Base-by-base conservation (phyloP, 64 coral and sea anemone genomes). In the Stylophora pistillata region DNA sequence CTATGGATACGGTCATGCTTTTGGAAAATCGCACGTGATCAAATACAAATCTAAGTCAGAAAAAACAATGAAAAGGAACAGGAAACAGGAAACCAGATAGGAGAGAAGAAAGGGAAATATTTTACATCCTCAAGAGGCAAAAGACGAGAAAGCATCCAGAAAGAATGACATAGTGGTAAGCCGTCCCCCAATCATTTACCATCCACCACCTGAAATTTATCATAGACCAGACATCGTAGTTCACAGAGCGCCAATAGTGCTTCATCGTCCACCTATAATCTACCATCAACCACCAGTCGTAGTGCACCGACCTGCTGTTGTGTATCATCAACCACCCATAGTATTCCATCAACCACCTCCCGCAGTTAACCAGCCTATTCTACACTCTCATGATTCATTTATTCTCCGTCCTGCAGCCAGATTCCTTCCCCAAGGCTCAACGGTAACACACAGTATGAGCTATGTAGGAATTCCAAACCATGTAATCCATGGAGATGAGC, bases 151-250 rank as follows among this genome's bases (percentile, higher is more conserved):
- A 14, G 87, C 93, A 0, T 76, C 87, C 0, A 93, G 74, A 76
- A 99, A 95, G 59, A 99, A 99, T 57, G 91, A 94, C 21, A 99
- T 99, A 77, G 90, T 99, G 55, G 93, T 99, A 5, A 92, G 88
- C 65, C 87, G 97, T 70, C 97, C 97, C 30, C 97, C 97, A 0
- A 99, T 99, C 17, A 99, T 99, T 69, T 99, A 99, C 61, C 97
- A 99, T 74, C 93, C 97, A 27, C 97, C 97, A 60, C 97, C 97
- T 14, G 97, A 99, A 78, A 89, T 99, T 32, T 99, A 99, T 56
- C 97, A 99, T 78, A 82, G 97, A 73, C 97, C 97, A n/a, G 97
- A 99, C 80, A 99, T 99, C 33, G 97, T 99, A 28, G 97, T 99
- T 56, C 97, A 99, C 62, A 91, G 97, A 41, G 97, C 97, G 10